A percentile compares a stretch with the other conserved stretches of the same genome.
phyloP scores from a whole-genome alignment of 2,797 vertebrate genomes.

The Scolopax rusticola region DNA sequence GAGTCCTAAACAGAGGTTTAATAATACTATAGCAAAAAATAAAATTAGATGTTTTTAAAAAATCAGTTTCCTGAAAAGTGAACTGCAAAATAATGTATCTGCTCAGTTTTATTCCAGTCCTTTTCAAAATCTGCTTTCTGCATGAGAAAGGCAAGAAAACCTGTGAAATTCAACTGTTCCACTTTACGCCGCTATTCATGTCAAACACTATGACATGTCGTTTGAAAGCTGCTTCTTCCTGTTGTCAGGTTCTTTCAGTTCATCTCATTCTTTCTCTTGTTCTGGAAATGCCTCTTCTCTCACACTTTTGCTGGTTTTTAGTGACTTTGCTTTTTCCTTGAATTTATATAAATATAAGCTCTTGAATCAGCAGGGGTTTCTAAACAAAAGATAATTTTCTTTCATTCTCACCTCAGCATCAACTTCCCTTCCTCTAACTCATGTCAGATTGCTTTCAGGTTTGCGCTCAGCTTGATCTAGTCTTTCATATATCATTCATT shows the following conservation, averaged over 20 bases:
- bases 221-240: background rate
- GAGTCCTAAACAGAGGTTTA: background rate
- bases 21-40: background rate
- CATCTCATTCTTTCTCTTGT: background rate
- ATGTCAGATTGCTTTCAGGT: background rate
- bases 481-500: background rate
- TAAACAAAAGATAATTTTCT: constrained; percentile 6
- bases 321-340: background rate
- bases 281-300: background rate
- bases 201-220: background rate
- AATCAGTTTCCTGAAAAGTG: background rate
- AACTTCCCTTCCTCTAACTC: background rate
- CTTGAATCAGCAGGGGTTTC: background rate
- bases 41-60: background rate
- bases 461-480: background rate
- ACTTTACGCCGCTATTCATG: background rate
- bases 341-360: background rate
- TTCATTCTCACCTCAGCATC: background rate
- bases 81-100: background rate
- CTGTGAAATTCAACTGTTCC: background rate
- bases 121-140: background rate
- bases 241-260: constrained; percentile 6
- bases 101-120: background rate
- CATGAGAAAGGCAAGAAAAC: background rate
- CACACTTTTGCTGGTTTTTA: background rate